Evolutionary conservation across 2,888 invertebrate species (phyloP).

Genomic region (Rhingia rostrata): DNA sequence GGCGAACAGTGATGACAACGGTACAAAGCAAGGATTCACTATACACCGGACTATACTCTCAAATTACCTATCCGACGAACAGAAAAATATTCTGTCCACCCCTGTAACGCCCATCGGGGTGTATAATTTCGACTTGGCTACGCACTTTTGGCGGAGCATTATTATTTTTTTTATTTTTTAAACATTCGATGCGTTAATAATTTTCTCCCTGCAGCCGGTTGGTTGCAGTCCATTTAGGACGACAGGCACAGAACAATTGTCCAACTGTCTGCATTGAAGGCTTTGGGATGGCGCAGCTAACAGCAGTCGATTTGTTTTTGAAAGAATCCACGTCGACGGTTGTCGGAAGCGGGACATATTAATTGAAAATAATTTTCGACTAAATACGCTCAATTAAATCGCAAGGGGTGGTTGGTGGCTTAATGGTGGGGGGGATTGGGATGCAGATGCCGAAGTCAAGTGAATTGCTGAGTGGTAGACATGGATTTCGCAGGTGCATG

Average conservation of each 20-base stretch:
- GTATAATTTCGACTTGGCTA: conserved; percentile 46
- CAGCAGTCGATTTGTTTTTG: conserved; percentile 44
- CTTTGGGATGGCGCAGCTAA: conserved; percentile 14
- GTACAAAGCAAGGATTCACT: conserved; percentile 38
- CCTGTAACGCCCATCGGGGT: conserved; percentile 6
- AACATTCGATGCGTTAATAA: conserved; percentile 66
- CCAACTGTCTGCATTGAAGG: conserved; percentile 22
- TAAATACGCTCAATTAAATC: conserved; percentile 70
- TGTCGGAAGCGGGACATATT: conserved; percentile 43
- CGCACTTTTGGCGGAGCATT: conserved; percentile 55
- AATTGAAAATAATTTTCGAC: conserved; percentile 71
- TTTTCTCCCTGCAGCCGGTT: conserved; percentile 41
- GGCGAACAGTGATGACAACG: conserved; percentile 63
- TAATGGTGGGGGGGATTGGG: not conserved
- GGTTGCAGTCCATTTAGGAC: conserved; percentile 28
- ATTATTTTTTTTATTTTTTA: conserved; percentile 48
- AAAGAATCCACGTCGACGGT: not conserved
- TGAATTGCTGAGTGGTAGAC: conserved; percentile 26
- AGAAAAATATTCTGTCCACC: not conserved
- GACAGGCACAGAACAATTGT: not conserved
- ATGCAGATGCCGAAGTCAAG: not conserved
- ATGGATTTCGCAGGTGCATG: conserved; percentile 37
- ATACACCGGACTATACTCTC: conserved; percentile 1
- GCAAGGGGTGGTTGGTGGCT: not conserved
- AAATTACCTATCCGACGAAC: conserved; percentile 11